Conservation (phyloP, 2,113 vertebrate genomes). For the Sitta europaea region DNA sequence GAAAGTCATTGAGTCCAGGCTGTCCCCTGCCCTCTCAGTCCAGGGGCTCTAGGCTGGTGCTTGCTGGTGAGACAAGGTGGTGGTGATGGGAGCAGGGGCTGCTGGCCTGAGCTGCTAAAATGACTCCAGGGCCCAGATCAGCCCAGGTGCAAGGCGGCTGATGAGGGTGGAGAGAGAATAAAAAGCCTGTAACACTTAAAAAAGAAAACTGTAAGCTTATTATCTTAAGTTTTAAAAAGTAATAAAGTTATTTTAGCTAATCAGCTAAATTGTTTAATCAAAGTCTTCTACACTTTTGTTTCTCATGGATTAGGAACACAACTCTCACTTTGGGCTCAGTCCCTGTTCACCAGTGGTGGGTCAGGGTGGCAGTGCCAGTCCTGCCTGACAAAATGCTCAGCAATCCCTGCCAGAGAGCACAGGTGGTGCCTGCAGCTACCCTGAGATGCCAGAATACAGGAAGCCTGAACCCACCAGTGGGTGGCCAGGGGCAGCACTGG, state of each 20-base stretch:
- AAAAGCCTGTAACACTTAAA: neutral
- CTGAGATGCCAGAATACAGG: neutral
- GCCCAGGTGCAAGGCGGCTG: neutral
- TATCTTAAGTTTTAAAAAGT: neutral
- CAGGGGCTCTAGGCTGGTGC: neutral
- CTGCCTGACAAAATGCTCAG: neutral
- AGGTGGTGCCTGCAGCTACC: neutral
- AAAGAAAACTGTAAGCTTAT: neutral
- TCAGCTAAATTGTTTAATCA: neutral
- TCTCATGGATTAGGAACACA: neutral
- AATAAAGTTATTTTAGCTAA: neutral
- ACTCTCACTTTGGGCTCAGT: neutral
- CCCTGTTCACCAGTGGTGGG: neutral
- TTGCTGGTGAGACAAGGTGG: neutral
- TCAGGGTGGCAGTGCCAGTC: accelerated
- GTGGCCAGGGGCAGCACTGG: neutral
- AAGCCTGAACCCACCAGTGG: neutral
- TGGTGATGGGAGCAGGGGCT: neutral
- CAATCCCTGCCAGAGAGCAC: neutral
- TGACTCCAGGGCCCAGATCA: neutral
- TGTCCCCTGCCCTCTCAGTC: neutral
- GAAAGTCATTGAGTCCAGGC: neutral
- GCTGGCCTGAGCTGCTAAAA: neutral
- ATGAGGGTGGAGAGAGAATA: neutral
- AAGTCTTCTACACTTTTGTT: neutral